Evolutionary conservation across 2,797 vertebrate genomes (phyloP).

Genomic region (Sebastes flavidus): DNA sequence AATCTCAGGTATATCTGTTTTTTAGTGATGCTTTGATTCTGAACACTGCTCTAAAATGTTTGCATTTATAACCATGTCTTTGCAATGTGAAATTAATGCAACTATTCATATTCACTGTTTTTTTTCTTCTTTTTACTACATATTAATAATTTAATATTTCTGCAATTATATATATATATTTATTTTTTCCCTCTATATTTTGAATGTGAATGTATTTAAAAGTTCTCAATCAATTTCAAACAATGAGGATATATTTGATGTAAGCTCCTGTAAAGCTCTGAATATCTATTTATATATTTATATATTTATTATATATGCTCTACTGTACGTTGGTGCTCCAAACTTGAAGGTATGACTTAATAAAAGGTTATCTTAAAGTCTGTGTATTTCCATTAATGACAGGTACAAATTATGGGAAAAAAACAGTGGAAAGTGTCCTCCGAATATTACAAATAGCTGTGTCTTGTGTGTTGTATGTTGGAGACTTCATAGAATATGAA

Average conservation of each 20-base stretch:
- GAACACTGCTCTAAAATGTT: conserved; percentile 39
- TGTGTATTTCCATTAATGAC: background rate
- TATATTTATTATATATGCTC: conserved; percentile 47
- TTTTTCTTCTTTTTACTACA: background rate
- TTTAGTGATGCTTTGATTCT: conserved; percentile 1
- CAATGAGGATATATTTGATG: conserved; percentile 12
- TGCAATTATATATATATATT: background rate
- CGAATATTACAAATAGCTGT: background rate
- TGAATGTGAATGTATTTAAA: conserved; percentile 4
- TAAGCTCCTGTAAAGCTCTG: conserved; percentile 7
- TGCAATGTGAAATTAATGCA: background rate
- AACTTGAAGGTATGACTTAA: conserved; percentile 14
- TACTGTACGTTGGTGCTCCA: conserved; percentile 1
- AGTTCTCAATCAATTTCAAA: conserved; percentile 32
- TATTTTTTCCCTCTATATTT: background rate
- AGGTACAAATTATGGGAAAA: background rate
- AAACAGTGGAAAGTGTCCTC: background rate
- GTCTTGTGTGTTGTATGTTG: background rate
- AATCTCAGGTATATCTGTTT: background rate
- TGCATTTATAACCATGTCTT: background rate
- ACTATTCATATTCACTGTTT: background rate
- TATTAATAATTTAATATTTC: background rate
- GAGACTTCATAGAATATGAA: background rate
- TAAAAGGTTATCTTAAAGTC: conserved; percentile 26
- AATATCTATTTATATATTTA: conserved; percentile 65